phyloP scores from a whole-genome alignment of 2,797 vertebrate genomes.

The Esox lucius region DNA sequence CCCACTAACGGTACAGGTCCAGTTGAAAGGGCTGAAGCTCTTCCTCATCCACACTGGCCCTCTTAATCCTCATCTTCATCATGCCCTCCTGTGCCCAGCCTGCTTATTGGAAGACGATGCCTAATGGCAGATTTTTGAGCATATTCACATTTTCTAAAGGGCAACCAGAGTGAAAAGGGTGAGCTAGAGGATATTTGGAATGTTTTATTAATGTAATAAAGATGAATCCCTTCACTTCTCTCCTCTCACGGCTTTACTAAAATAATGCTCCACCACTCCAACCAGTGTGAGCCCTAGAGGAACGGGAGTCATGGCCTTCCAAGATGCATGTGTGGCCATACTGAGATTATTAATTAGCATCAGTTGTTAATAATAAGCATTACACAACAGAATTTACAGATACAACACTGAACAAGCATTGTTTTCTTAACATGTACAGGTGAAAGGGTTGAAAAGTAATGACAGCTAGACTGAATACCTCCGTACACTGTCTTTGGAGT shows the following conservation, averaged over 20 bases:
- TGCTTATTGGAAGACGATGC: constrained; percentile 42
- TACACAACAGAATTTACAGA: no score
- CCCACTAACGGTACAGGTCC: constrained; percentile 12
- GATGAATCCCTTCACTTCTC: constrained; percentile 12
- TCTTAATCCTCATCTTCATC: constrained; percentile 29
- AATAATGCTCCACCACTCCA: constrained; percentile 23
- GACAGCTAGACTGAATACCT: background rate
- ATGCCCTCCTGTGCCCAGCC: constrained; percentile 27
- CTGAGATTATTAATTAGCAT: constrained; percentile 13
- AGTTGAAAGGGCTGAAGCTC: no score
- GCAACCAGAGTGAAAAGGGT: constrained; percentile 47
- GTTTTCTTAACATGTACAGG: constrained; percentile 11
- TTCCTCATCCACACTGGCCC: constrained; percentile 10
- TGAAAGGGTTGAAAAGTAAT: constrained; percentile 14
- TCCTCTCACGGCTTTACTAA: constrained; percentile 5
- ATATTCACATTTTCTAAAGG: constrained; percentile 74
- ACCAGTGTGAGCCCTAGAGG: constrained; percentile 1
- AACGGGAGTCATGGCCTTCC: constrained; percentile 27
- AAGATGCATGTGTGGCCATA: constrained; percentile 37
- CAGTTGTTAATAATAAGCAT: no score
- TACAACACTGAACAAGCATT: no score
- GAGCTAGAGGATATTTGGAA: constrained; percentile 58
- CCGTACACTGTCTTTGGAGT: background rate
- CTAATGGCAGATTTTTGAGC: constrained; percentile 41
- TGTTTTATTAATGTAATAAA: constrained; percentile 69